A percentile compares a stretch with the other conserved stretches of the same genome.
These are phyloP conservation scores for Pelmatolapia mariae DNA, from an alignment of 2,113 vertebrate species.

Conservation along the genomic window DNA sequence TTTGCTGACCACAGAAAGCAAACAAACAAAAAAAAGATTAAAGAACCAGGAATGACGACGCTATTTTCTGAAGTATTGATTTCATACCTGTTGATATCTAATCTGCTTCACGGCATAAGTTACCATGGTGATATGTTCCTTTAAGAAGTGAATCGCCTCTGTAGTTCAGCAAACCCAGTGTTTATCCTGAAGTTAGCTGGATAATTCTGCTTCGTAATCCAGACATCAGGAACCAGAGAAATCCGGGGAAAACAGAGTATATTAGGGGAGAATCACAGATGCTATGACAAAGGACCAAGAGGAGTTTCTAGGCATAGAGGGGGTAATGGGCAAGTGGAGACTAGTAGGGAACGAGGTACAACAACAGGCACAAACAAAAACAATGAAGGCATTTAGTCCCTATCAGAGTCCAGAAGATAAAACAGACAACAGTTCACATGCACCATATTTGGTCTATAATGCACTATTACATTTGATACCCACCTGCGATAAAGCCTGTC, in stretches of 20 bases:
- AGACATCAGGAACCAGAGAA: background rate
- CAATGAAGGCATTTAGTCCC: background rate
- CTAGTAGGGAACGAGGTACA: background rate
- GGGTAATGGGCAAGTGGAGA: background rate
- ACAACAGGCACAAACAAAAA: background rate
- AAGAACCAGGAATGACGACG: background rate
- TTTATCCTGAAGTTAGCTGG: background rate
- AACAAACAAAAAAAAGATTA: background rate
- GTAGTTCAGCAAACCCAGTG: background rate
- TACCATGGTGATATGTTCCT: background rate
- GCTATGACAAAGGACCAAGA: background rate
- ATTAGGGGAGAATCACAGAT: background rate
- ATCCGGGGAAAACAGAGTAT: background rate
- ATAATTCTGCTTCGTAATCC: fast-evolving
- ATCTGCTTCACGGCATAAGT: background rate
- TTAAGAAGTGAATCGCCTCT: background rate
- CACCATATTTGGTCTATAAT: background rate
- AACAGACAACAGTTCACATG: background rate
- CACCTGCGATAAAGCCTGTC: background rate
- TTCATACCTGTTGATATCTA: background rate
- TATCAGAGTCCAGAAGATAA: background rate
- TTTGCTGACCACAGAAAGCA: background rate
- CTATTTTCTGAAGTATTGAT: background rate
- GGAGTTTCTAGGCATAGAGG: background rate
- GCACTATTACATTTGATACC: background rate